Base-by-base conservation (phyloP, 2,113 vertebrate genomes). In the Struthio camelus region DNA sequence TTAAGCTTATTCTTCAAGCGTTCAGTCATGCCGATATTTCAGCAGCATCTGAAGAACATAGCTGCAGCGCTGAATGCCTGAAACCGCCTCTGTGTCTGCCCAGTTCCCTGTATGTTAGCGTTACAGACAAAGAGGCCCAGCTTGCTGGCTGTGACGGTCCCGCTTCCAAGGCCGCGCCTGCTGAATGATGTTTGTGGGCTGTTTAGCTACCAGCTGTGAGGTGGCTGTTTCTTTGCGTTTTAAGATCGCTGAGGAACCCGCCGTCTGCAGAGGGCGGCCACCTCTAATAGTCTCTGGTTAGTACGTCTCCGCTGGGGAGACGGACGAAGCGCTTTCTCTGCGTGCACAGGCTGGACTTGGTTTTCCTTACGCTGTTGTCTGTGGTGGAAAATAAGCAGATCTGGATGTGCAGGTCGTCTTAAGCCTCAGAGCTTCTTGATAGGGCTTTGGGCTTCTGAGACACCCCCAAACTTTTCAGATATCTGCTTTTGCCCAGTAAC, bases 1-100 rank as follows among this genome's bases (percentile, higher is more conserved):
- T 92, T 93, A 64, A 97, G 38, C 75, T 89, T 89, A 50, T 94
- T 80, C 30, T 81, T 77, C n/a, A 84, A 90, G 69, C 91, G n/a
- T 85, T 89, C 40, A 87, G 78, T 62, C 46, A 82, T 88, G 28
- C 59, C 89, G 73, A 27, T 77, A 34, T 88, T 97, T 85, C 46
- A 3, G 11, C 83, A 86, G 53, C 44, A 64, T 84, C 75, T 95
- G 53, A 95, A 91, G 79, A 71, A 15, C 34, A 38, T 32, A 12
- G 14, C 84, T 94, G 79, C 34, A 51, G 53, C 73, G 15, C 78
- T 85, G 62, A 65, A 75, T 89, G 70, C 56, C 70, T 85, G 36
- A 95, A 94, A 67, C 27, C 70, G 6, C 28, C 58, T 80, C 38
- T 8, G 32, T 88, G 90, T 80, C 14, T 79, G 71, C 62, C 66